Conservation (phyloP, 2,888 invertebrate species). For the Aleiodes leptofemur region DNA sequence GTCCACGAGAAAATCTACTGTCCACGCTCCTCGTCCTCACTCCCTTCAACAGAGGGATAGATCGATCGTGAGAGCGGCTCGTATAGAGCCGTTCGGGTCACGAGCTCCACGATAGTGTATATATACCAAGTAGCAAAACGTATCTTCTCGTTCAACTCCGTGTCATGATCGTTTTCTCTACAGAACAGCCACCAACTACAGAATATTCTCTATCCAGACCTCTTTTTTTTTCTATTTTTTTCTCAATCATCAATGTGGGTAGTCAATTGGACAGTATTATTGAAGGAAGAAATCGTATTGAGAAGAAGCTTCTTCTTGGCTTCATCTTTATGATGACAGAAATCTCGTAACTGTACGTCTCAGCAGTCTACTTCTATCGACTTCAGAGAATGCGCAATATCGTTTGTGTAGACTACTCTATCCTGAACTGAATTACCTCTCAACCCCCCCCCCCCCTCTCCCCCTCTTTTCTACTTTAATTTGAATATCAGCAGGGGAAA, state of each 20-base stretch:
- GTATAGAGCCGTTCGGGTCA: constrained; percentile 60
- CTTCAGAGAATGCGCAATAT: constrained; percentile 55
- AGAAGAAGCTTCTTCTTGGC: constrained; percentile 55
- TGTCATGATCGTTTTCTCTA: constrained; percentile 35
- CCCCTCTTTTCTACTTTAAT: too few species aligned
- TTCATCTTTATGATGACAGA: constrained; percentile 65
- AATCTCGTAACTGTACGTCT: constrained; percentile 63
- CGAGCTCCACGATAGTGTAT: constrained; percentile 63
- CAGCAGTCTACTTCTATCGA: constrained; percentile 30
- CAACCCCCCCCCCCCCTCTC: too few species aligned
- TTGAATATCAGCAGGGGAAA: background rate
- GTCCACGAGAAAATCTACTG: constrained; percentile 12
- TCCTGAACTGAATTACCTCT: constrained; percentile 27
- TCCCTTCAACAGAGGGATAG: constrained; percentile 20
- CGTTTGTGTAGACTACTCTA: constrained; percentile 56
- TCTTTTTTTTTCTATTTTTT: background rate
- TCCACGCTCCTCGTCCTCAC: constrained; percentile 16
- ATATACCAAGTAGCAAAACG: constrained; percentile 33
- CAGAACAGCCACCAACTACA: background rate
- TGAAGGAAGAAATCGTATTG: background rate
- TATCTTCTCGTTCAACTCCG: constrained; percentile 35
- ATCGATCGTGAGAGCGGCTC: constrained; percentile 56
- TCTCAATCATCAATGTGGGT: constrained; percentile 20
- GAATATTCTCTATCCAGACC: too few species aligned
- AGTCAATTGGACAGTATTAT: constrained; percentile 40